phyloP scores from a whole-genome alignment of 2,797 vertebrate species.

The Tolypeutes matacus region DNA sequence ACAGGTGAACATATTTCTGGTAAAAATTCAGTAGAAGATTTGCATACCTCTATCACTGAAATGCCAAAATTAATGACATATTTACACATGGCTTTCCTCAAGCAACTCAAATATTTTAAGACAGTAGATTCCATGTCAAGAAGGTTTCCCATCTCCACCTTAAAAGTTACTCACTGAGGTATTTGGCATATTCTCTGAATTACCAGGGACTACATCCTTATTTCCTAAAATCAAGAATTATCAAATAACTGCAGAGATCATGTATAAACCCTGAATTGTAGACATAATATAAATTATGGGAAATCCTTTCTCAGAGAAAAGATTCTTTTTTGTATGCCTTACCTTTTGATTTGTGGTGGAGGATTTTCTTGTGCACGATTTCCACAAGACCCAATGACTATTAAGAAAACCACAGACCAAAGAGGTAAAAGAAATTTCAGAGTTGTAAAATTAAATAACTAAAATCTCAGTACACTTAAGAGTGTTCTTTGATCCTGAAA shows the following conservation, averaged over 20 bases:
- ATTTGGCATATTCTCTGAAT: background rate
- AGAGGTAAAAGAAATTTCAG: background rate
- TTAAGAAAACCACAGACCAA: constrained; percentile 12
- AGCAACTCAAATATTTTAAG: constrained; percentile 51
- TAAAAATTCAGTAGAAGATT: background rate
- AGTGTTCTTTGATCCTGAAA: constrained; percentile 11
- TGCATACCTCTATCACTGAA: background rate
- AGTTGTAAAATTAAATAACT: constrained; percentile 53
- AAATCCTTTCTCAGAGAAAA: constrained; percentile 31
- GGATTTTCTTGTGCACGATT: background rate
- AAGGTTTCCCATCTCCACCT: background rate
- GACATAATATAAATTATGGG: background rate
- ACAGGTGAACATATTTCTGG: background rate
- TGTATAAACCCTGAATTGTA: background rate
- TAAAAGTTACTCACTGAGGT: background rate
- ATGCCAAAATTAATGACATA: background rate
- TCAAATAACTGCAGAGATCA: constrained; percentile 37
- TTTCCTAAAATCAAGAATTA: constrained; percentile 13
- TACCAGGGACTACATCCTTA: background rate
- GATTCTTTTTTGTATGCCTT: background rate
- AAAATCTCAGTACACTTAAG: constrained; percentile 27
- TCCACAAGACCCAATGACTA: background rate
- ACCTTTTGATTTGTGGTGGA: background rate
- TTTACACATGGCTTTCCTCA: background rate
- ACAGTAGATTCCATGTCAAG: background rate